phyloP scores from a whole-genome alignment of 2,888 invertebrate species.

The Hemistola chrysoprasaria region DNA sequence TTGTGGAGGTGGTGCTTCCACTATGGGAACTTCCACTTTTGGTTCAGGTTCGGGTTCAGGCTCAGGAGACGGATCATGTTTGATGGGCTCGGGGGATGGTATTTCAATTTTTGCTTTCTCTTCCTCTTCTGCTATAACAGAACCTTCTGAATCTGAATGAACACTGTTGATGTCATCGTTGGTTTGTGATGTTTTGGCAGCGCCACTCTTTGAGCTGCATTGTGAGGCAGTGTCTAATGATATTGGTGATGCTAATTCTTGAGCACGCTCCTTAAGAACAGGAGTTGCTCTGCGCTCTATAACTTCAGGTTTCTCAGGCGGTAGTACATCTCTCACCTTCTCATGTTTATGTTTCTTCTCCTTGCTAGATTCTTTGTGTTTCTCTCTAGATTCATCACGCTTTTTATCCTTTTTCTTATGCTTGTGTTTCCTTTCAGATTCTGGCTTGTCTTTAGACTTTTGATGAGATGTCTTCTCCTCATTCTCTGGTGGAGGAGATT shows the following conservation, averaged over 20 bases:
- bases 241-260: constrained; percentile 72
- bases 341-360: constrained; percentile 81
- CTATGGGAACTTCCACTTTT: constrained; percentile 46
- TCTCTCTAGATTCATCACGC: constrained; percentile 83
- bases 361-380: constrained; percentile 80
- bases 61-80: constrained; percentile 56
- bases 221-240: constrained; percentile 77
- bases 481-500: constrained; percentile 67
- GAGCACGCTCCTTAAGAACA: constrained; percentile 60
- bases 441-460: constrained; percentile 76
- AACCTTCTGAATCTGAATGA: constrained; percentile 74
- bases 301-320: constrained; percentile 75
- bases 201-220: constrained; percentile 74
- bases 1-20: constrained; percentile 56
- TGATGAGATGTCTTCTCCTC: constrained; percentile 59
- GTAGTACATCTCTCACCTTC: constrained; percentile 69
- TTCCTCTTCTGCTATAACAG: constrained; percentile 68
- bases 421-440: constrained; percentile 81
- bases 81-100: constrained; percentile 55
- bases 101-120: constrained; percentile 59
- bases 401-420: constrained; percentile 86
- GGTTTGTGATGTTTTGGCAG: constrained; percentile 58
- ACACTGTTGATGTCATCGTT: constrained; percentile 66
- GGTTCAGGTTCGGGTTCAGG: constrained; percentile 57
- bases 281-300: constrained; percentile 70